Base-by-base conservation (phyloP, 2,797 vertebrate species). In the Coregonus sp. region DNA sequence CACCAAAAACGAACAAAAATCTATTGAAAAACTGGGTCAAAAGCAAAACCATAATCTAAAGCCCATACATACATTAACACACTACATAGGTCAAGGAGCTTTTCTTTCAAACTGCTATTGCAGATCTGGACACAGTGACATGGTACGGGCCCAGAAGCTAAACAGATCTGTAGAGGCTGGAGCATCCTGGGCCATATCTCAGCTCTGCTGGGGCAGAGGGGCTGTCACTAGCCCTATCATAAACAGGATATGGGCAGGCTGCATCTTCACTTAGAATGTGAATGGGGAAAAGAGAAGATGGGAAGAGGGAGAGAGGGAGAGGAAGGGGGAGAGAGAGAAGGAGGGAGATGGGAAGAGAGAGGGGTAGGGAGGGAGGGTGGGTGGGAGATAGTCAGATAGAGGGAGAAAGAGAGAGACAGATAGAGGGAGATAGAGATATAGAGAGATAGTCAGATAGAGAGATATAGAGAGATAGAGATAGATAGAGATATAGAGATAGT, bases 141-240 rank as follows among this genome's bases (percentile, higher is more conserved):
- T 31, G 75, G 69, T 80, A 73, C 73, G 81, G 79, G 65, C 74
- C 29, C 73, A 82, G 83, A 88, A 81, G 80, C 82, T 84, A 84
- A 87, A 87, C 85, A 89, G 85, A 86, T 86, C 83, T 83, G 71
- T 37, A 29, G 31, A 78, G 74, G 71, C 63, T 70, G 52, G 78
- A 80, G 73, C 72, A 52, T 78, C 83, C 63, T 74, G 71, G 35
- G 73, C 5, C 75, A 78, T 84, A 79, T 80, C 79, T 83, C 73
- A 78, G 74, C 70, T 54, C 68, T 79, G 72, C 72, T 68, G 61
- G 67, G 70, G 77, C 71, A 29, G 12, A 65, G 37, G 35, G 73
- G 33, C 76, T 84, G 76, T 79, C 81, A 76, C 56, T 72, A 59
- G 56, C 59, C 52, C 59, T 77, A 76, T 35, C 79, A 73, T 85